Evolutionary conservation across 1,140 invertebrate genomes (phyloP), one percentile per base, ranked within the genome.

Genomic region (Bombus haemorrhoidalis): DNA sequence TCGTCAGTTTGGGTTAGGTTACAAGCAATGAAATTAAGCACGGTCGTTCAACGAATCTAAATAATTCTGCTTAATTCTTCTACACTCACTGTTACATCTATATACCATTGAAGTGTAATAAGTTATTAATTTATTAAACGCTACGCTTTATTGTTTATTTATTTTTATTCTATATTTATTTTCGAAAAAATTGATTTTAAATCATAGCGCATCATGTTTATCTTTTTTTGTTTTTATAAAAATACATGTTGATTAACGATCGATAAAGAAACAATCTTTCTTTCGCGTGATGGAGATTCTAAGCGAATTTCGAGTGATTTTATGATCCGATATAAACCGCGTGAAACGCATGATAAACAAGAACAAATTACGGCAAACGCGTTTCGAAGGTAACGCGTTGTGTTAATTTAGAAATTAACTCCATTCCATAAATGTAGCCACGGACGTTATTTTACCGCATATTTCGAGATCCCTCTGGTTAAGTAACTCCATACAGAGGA

Each of bases 221-320:
- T 18, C 6, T 18, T 0, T 47, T 47, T 47, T 18, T n/a, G n/a
- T 47, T 53, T 53, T 22, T 18, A 53, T 0, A 53, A 22, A 53
- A 53, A 53, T 53, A 53, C 6, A 22, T 2, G 1, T 53, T 53
- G 8, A 53, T 53, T 53, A 53, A 53, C 18, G 47, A 22, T 53
- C 2, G 18, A 62, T n/a, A n/a, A 62, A n/a, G 13, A n/a, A 12
- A 12, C 3, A 59, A n/a, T 66, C 34, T 34, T 66, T 34, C 15
- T 15, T 13, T 32, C n/a, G 25, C 22, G 22, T 18, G 37, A 62
- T 34, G 10, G 10, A 12, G 18, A 12, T 62, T 79, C 62, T 62
- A 72, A 32, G 39, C 22, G 53, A 47, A 47, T 43, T 59, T 43
- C 47, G 12, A n/a, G 39, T 47, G 39, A 72, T 84, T 84, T 84